These are phyloP conservation scores for Alligator mississippiensis DNA, from an alignment of 2,113 vertebrate species.

Conservation along the genomic window DNA sequence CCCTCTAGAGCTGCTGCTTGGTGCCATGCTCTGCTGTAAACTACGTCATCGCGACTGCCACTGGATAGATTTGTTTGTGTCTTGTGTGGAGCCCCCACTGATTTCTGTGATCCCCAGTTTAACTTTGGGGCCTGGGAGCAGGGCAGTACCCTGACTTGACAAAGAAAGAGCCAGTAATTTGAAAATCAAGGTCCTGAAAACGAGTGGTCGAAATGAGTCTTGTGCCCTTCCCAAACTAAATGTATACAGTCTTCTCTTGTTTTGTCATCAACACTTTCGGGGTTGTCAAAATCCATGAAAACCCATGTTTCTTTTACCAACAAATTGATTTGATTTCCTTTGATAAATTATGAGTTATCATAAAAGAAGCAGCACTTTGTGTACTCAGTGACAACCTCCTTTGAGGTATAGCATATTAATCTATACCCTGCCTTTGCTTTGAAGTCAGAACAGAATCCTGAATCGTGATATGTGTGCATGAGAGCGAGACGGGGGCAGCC, in stretches of 20 bases:
- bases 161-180: not conserved
- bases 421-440: constrained; percentile 33
- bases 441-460: constrained; percentile 63
- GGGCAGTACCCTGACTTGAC: not conserved
- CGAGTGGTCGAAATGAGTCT: constrained; percentile 14
- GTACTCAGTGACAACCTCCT: constrained; percentile 64
- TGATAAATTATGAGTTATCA: constrained; percentile 71
- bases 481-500: constrained; percentile 21
- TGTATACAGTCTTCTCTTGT: constrained; percentile 13
- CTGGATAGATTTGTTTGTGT: not conserved
- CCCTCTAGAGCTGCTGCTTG: too few species aligned
- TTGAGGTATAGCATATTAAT: constrained; percentile 67
- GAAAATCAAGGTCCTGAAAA: not conserved
- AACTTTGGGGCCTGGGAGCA: too few species aligned
- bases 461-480: constrained; percentile 34
- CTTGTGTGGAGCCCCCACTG: not conserved
- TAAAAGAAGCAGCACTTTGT: constrained; percentile 59
- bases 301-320: constrained; percentile 63
- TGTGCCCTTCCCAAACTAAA: constrained; percentile 2
- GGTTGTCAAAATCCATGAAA: constrained; percentile 50
- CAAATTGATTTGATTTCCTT: constrained; percentile 73
- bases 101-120: not conserved
- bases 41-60: not conserved
- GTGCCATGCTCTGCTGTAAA: not conserved
- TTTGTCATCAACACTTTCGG: constrained; percentile 32